Base-by-base conservation (phyloP, 2,888 invertebrate genomes). In the Oligia strigilis region DNA sequence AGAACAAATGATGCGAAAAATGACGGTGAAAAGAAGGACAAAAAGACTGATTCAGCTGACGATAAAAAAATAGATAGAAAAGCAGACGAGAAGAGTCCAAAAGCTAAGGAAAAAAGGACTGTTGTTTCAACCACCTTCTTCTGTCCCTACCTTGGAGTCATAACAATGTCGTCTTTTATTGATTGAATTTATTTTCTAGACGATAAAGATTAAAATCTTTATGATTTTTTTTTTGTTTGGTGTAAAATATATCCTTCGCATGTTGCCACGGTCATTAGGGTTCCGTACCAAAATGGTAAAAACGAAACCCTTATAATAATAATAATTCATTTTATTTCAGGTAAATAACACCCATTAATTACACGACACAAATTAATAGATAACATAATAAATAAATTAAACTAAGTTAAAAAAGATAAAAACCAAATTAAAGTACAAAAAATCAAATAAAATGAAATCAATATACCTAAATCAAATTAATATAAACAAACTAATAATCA, bases 61-160 rank as follows among this genome's bases (percentile, higher is more conserved):
- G 8, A 4, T 64, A 62, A n/a, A 60, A 66, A 23, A 17, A 43
- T 29, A n/a, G 14, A 19, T n/a, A 4, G 0, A 49, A n/a, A n/a
- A 49, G 6, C n/a, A 23, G n/a, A 55, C 29, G 0, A 40, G 14
- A 64, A 46, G 1, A 49, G n/a, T 60, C 0, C 17, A 82, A 83
- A 65, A 6, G 23, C 0, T 81, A 49, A 46, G 13, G 2, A 0
- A 49, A 77, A 43, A 1, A 87, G 79, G 71, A 92, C 86, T 14
- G 73, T 94, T 2, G 93, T 91, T 0, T 90, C 84, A 75, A 93
- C 94, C 0, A 91, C 94, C 0, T 95, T 96, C 76, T 96, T 93
- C 77, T 96, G 96, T 76, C 96, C 96, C 0, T 95, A 93, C 79
- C 92, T 96, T 66, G 96, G 96, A 17, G 89, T 95, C 4, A 90